Evolutionary conservation across 1,140 invertebrate genomes (phyloP), one percentile per base, ranked within the genome.

Genomic region (Xylocopa sonorina): DNA sequence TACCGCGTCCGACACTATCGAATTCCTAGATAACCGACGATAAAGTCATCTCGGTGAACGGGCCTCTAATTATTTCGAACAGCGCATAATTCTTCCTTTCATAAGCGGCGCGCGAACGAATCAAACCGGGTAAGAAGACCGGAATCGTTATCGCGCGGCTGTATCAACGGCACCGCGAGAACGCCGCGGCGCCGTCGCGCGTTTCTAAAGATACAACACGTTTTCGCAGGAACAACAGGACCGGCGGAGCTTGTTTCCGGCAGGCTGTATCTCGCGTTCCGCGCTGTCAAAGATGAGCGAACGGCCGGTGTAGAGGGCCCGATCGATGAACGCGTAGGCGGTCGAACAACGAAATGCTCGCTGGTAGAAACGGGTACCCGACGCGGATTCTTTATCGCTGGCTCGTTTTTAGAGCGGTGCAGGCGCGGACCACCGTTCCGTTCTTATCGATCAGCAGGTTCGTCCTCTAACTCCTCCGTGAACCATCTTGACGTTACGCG

Each of bases 281-380:
- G 34, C 71, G 57, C 71, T 84, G 71, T 84, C 83, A 78, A 82
- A 79, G 80, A 86, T 85, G 83, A 85, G 75, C 32, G 48, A 69
- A 29, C 51, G 50, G 51, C 46, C 51, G 50, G 72, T 62, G 73
- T 81, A 55, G 68, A n/a, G n/a, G n/a, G 21, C 41, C n/a, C 84
- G 79, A 85, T 85, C 84, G 84, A 86, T 85, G 80, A 82, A 86
- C 66, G 74, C 78, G 84, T 82, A 76, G 84, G 84, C 83, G 83
- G 79, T 69, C 48, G 68, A 79, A 67, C 71, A 78, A 85, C 83
- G 79, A 85, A 84, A 76, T 32, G 53, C 55, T 50, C 64, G 18
- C 63, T n/a, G 71, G 71, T 66, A 85, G 78, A 85, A 86, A 82
- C 79, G 79, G 69, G 50, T 64, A 69, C 74, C 67, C n/a, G 78